phyloP scores from a whole-genome alignment of 2,113 vertebrate species.

The Amphiprion ocellaris region DNA sequence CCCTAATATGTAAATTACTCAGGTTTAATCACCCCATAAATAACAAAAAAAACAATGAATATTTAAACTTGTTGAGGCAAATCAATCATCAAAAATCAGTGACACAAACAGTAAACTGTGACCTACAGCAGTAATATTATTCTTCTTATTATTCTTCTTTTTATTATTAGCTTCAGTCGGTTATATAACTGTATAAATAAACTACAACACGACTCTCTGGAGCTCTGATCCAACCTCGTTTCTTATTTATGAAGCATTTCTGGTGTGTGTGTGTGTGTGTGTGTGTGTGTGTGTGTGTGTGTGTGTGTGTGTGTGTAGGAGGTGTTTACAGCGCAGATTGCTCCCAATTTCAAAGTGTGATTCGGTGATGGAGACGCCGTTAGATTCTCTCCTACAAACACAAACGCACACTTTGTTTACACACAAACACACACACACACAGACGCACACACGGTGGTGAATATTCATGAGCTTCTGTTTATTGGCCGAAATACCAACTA shows the following conservation, averaged over 20 bases:
- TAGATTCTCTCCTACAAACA: slow-evolving; percentile 27
- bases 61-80: too few species aligned
- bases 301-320: slow-evolving; percentile 59
- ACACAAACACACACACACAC: slow-evolving; percentile 16
- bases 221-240: slow-evolving; percentile 40
- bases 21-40: too few species aligned
- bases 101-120: too few species aligned
- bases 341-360: slow-evolving; percentile 63
- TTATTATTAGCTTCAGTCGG: background rate
- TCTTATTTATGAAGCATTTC: slow-evolving; percentile 50
- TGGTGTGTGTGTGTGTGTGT: slow-evolving; percentile 39
- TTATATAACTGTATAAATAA: slow-evolving; percentile 51
- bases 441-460: slow-evolving; percentile 24
- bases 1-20: too few species aligned
- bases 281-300: slow-evolving; percentile 51
- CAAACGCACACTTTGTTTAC: background rate
- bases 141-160: too few species aligned
- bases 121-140: too few species aligned
- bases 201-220: slow-evolving; percentile 18
- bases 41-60: too few species aligned
- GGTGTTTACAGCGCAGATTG: slow-evolving; percentile 67
- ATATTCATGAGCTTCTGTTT: slow-evolving; percentile 63
- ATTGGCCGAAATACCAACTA: slow-evolving; percentile 43
- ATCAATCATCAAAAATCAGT: too few species aligned
- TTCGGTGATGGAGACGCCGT: slow-evolving; percentile 47